Base-by-base conservation (phyloP, 1,140 invertebrate genomes). In the Lordiphosa collinella region DNA sequence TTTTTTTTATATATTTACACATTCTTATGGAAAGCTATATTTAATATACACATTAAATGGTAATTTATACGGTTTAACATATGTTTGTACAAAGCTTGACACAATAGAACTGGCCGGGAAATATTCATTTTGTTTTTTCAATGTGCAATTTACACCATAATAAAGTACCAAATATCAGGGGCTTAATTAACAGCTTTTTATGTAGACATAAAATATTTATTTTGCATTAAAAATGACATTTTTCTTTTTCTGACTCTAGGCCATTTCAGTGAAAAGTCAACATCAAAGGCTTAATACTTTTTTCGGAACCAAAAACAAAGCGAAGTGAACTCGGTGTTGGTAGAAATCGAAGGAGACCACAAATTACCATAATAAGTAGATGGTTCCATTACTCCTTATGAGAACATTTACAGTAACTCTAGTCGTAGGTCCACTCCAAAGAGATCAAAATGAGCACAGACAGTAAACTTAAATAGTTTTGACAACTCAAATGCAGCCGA, bases 11-110 rank as follows among this genome's bases (percentile, higher is more conserved):
- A 25, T 79, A 80, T 82, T 82, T 80, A 82, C 76, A 80, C 38
- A 41, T 37, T 57, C 59, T 53, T 65, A 80, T 36, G 32, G 34
- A 64, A 74, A 36, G 35, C 43, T 67, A 73, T 80, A 73, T 82
- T 66, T 51, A 80, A 63, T 71, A 59, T 59, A 80, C 75, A 82
- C 76, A 82, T 79, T 80, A 66, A 70, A 53, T 53, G 36, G 67
- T 71, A 57, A 75, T 70, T 52, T 49, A 54, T 64, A 59, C 11
- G 62, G 38, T 66, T 66, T 59, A 54, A 73, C 32, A 53, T 59
- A 40, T 25, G 34, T 54, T 57, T 35, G 18, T 35, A 41, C 50
- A 47, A 56, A 50, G 62, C 62, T 46, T 40, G 10, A 50, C 63
- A 66, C 63, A 66, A 66, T 37, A 61, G 52, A 61, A 37, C 18